Evolutionary conservation across 2,113 vertebrate genomes (phyloP).

Genomic region (Scophthalmus maximus): DNA sequence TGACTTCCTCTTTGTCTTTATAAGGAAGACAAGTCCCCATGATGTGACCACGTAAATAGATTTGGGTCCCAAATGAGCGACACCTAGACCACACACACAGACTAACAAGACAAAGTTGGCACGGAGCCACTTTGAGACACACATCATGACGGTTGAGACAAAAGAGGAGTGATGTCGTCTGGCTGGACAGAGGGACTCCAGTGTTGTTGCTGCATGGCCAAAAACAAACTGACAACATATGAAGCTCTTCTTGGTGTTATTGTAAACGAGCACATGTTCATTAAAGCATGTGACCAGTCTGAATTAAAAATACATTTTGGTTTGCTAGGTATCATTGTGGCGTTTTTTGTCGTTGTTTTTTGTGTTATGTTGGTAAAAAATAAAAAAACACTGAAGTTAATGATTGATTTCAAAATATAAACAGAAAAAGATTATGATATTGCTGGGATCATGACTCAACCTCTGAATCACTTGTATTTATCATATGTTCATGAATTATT

Average conservation of each 20-base stretch:
- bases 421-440: too few species aligned
- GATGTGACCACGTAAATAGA: background rate
- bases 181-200: background rate
- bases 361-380: too few species aligned
- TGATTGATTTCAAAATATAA: too few species aligned
- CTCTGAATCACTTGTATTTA: too few species aligned
- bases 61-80: background rate
- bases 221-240: slow-evolving; percentile 3
- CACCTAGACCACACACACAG: slow-evolving; percentile 14
- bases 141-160: slow-evolving; percentile 26
- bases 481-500: too few species aligned
- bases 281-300: background rate
- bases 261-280: background rate
- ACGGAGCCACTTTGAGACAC: slow-evolving; percentile 8
- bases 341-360: too few species aligned
- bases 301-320: too few species aligned
- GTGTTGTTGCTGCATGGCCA: slow-evolving; percentile 7
- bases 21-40: background rate
- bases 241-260: background rate
- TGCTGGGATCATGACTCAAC: too few species aligned
- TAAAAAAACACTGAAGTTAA: too few species aligned
- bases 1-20: background rate
- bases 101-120: slow-evolving; percentile 20
- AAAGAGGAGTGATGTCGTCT: slow-evolving; percentile 25
- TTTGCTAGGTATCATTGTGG: too few species aligned